Conservation (phyloP, 2,113 vertebrate genomes). For the Passer montanus region DNA sequence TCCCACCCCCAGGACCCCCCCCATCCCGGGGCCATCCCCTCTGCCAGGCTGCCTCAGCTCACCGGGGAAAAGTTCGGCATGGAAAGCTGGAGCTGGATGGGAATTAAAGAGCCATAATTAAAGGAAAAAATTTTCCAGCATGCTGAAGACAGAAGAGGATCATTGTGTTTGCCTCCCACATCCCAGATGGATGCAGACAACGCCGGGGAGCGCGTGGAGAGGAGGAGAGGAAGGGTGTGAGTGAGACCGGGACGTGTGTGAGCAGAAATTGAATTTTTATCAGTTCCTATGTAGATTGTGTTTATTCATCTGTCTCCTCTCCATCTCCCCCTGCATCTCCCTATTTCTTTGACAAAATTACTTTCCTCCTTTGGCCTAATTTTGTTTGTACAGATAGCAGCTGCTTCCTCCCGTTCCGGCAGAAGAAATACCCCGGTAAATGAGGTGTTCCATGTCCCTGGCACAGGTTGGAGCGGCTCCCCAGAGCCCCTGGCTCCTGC, state of each 20-base stretch:
- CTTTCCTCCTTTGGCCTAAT: constrained; percentile 70
- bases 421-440: not conserved
- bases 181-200: constrained; percentile 69
- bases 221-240: constrained; percentile 60
- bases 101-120: not conserved
- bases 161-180: constrained; percentile 71
- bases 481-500: not conserved
- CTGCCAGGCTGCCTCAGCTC: not conserved
- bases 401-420: constrained; percentile 54
- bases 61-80: not conserved
- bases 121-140: not conserved
- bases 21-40: rapidly evolving
- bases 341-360: constrained; percentile 60
- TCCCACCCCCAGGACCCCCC: rapidly evolving
- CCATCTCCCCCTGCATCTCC: constrained; percentile 66
- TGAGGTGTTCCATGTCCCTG: not conserved
- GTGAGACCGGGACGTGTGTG: constrained; percentile 31
- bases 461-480: not conserved
- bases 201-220: not conserved
- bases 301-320: constrained; percentile 70
- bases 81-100: not conserved
- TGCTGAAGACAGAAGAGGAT: constrained; percentile 28
- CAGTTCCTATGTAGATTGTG: constrained; percentile 53
- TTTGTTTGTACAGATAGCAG: constrained; percentile 65
- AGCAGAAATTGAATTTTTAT: constrained; percentile 65